phyloP scores from a whole-genome alignment of 2,888 invertebrate genomes.

The Aphidius colemani region DNA sequence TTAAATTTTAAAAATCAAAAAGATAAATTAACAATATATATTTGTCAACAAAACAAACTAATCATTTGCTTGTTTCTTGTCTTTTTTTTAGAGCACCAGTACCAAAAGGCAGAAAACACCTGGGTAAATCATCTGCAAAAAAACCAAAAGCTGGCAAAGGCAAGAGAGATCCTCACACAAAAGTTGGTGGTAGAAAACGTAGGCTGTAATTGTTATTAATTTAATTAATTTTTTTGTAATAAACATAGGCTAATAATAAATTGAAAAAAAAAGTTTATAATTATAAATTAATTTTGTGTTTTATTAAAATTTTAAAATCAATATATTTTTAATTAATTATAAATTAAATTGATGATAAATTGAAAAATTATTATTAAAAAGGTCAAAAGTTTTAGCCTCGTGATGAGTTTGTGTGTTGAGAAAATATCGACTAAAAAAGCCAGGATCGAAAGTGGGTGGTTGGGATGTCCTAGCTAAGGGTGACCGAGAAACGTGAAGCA shows the following conservation, averaged over 20 bases:
- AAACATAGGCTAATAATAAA: no score
- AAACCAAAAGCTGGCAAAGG: constrained; percentile 76
- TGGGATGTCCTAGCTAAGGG: constrained; percentile 21
- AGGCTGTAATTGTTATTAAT: constrained; percentile 52
- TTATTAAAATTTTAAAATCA: not conserved
- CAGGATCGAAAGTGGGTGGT: constrained; percentile 27
- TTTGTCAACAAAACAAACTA: constrained; percentile 1
- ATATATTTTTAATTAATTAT: not conserved
- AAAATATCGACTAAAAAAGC: constrained; percentile 47
- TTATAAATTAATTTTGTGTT: not conserved
- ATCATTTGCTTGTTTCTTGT: not conserved
- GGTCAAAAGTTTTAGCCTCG: constrained; percentile 44
- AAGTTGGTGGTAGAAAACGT: constrained; percentile 73
- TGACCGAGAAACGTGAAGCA: constrained; percentile 18
- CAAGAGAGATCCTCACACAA: constrained; percentile 70
- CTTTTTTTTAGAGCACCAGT: constrained; percentile 20
- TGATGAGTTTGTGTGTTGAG: constrained; percentile 26
- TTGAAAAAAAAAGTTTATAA: not conserved
- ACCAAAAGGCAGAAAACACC: constrained; percentile 35
- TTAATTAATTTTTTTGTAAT: not conserved
- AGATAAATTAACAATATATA: not conserved
- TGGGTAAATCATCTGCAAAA: constrained; percentile 41
- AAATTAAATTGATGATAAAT: not conserved
- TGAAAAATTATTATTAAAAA: constrained; percentile 33
- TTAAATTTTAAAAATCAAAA: not conserved